Conservation (phyloP, 1,140 invertebrate species). For the Drosophila orena region DNA sequence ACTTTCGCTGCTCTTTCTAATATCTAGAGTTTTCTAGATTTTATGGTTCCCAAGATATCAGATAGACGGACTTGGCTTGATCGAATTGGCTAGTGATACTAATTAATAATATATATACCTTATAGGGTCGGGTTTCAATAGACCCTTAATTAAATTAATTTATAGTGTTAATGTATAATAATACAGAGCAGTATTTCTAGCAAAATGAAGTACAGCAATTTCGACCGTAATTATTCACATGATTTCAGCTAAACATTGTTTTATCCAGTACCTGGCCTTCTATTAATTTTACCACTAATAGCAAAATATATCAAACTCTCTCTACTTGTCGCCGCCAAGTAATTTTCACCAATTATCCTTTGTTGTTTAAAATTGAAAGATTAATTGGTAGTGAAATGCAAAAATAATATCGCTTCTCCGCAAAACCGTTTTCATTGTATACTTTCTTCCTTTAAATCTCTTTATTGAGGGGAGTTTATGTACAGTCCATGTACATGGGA, state of each 20-base stretch:
- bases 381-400: constrained; percentile 53
- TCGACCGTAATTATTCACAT: too few relatives aligned
- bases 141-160: too few relatives aligned
- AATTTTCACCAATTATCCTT: constrained; percentile 46
- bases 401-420: constrained; percentile 39
- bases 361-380: constrained; percentile 48
- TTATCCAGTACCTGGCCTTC: background rate
- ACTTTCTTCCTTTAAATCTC: constrained; percentile 41
- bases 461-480: constrained; percentile 39
- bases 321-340: constrained; percentile 12
- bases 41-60: too few relatives aligned
- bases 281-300: background rate
- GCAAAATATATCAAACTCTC: constrained; percentile 7
- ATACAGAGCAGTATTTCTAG: too few relatives aligned
- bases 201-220: too few relatives aligned
- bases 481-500: constrained; percentile 18
- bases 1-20: too few relatives aligned
- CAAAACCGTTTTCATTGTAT: constrained; percentile 41
- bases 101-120: too few relatives aligned
- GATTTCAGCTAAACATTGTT: background rate
- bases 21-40: too few relatives aligned
- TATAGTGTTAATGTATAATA: too few relatives aligned
- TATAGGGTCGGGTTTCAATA: too few relatives aligned
- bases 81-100: too few relatives aligned
- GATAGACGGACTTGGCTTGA: too few relatives aligned